phyloP scores from a whole-genome alignment of 2,797 vertebrate species.

The Myotis pilosus region DNA sequence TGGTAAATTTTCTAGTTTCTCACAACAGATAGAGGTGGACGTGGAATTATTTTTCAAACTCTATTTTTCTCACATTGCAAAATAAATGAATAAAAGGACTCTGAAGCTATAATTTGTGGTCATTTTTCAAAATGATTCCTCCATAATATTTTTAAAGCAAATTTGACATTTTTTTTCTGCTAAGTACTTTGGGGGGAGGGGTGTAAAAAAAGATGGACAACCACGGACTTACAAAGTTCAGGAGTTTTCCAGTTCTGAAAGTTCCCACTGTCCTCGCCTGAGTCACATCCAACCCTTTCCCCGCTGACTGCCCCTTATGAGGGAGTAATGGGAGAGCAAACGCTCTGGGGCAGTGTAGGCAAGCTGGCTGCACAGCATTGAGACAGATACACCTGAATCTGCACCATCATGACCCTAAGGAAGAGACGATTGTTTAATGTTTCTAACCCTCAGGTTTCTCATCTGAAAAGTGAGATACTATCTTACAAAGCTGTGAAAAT shows the following conservation, averaged over 20 bases:
- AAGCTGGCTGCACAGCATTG: neutral
- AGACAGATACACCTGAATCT: neutral
- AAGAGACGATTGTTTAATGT: neutral
- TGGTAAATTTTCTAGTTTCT: neutral
- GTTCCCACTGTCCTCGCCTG: neutral
- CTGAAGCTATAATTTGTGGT: neutral
- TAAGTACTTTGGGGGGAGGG: neutral
- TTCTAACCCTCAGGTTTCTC: neutral
- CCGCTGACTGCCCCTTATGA: neutral
- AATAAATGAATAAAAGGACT: neutral
- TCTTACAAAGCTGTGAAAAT: neutral
- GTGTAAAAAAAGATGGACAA: neutral
- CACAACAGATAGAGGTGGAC: neutral
- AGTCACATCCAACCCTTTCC: neutral
- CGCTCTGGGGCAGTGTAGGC: neutral
- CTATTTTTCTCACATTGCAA: neutral
- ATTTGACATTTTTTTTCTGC: neutral
- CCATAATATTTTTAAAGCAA: neutral
- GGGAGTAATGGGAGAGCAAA: neutral
- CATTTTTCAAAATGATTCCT: neutral
- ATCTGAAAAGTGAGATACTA: neutral
- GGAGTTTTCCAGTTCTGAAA: neutral
- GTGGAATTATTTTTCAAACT: slow-evolving; percentile 25
- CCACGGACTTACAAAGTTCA: neutral
- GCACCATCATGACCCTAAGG: neutral